Base-by-base conservation (phyloP, 2,888 invertebrate species). In the Bruchidius siliquastri region DNA sequence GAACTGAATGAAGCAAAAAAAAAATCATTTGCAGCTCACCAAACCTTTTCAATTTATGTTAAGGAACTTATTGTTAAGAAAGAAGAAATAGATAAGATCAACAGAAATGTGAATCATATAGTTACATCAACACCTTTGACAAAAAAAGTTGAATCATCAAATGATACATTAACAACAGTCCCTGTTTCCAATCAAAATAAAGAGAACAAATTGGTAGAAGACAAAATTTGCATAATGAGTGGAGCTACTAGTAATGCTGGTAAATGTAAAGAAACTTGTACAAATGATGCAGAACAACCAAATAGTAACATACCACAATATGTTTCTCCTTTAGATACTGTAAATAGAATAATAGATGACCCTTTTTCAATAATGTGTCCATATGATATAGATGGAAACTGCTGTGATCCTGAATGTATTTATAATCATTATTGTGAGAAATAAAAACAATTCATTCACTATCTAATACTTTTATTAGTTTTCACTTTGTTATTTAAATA, bases 341-440 rank as follows among this genome's bases (percentile, higher is more conserved):
- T 77, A 72, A 79, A 79, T 76, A 84, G 84, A 21, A 49, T 22
- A 69, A 75, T 77, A 69, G 80, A 80, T 21, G 83, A 86, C 78
- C 86, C 86, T 0, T 80, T 84, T 73, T 80, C 79, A 20, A 84
- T 84, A 69, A 77, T 85, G 76, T 86, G 86, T 78, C 86, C 86
- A 0, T 86, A 83, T 75, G 85, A 86, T 77, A 80, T 86, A 49
- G 81, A 84, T 76, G 86, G 86, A 72, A 83, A 80, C 26, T 86
- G 86, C 76, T 81, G 85, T 73, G 86, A 86, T 78, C 76, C 82
- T 71, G 86, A 85, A 73, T 86, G 86, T 80, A 78, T 79, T 74
- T 86, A 82, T 76, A 84, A 83, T 76, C 86, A 86, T 77, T 79
- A 76, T 72, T 77, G 49, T 71, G 32, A 71, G 2, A 26, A 71